Evolutionary conservation across 1,140 invertebrate species (phyloP).

Genomic region (Andricus grossulariae): DNA sequence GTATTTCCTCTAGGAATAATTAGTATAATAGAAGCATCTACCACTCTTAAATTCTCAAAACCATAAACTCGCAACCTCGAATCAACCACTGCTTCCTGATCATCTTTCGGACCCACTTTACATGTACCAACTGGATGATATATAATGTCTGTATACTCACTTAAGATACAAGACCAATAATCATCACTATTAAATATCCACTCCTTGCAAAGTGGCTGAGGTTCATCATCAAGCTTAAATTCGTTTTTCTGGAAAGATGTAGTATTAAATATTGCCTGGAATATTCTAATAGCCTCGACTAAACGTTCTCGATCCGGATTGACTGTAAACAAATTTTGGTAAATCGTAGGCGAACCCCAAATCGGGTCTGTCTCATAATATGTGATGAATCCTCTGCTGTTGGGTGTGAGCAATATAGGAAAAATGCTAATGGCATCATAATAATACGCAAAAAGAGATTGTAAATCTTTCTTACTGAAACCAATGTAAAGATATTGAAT

Average conservation of each 20-base stretch:
- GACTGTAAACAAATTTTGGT: constrained; percentile 76
- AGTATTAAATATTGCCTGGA: constrained; percentile 49
- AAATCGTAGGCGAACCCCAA: constrained; percentile 77
- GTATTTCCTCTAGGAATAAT: constrained; percentile 83
- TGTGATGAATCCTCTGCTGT: constrained; percentile 74
- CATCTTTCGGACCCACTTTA: constrained; percentile 83
- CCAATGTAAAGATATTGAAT: constrained; percentile 60
- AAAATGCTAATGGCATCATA: constrained; percentile 68
- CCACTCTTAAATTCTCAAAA: constrained; percentile 81
- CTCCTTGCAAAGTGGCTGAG: constrained; percentile 55
- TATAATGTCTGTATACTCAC: constrained; percentile 78
- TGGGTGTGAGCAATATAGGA: constrained; percentile 74
- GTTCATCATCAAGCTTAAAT: constrained; percentile 45
- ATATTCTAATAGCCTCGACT: constrained; percentile 68
- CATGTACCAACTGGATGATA: constrained; percentile 85
- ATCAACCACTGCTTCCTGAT: constrained; percentile 81
- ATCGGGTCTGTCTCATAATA: constrained; percentile 76
- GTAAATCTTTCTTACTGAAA: too few relatives aligned
- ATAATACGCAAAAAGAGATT: not conserved
- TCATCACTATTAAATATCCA: constrained; percentile 73
- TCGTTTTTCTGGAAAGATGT: constrained; percentile 50
- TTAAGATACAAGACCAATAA: constrained; percentile 81
- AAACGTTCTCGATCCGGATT: constrained; percentile 68
- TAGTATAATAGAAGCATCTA: constrained; percentile 90
- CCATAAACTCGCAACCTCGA: constrained; percentile 81